Evolutionary conservation across 2,888 invertebrate species (phyloP), one percentile per base, ranked within the genome.

Genomic region (Cacoxenus indagator): DNA sequence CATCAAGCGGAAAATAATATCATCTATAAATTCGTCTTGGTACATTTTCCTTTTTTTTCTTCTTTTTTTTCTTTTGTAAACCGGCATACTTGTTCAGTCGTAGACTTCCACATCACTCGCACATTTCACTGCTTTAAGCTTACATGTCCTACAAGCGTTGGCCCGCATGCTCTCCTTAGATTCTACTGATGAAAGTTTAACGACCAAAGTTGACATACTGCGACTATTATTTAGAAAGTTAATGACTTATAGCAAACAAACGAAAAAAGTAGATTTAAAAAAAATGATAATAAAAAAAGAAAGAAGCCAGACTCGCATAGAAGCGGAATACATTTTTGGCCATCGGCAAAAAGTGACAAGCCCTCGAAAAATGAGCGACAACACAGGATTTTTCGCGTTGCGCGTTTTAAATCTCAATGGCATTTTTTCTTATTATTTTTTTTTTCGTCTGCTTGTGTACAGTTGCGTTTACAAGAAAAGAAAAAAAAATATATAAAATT

Each of bases 1-100:
- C 80, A 83, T 80, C 83, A 82, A 81, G 83, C 84, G 83, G 83
- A 81, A 81, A 81, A 81, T 81, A 81, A 81, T 81, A 81, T 83
- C 83, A 78, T 76, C 80, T 82, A 81, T 81, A 83, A 81, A 81
- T 81, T 81, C 75, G 51, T 22, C 22, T 9, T 51, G 9, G 19
- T 61, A 72, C 73, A 11, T 9, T 54, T 26, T 26, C 72, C 72
- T 72, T 76, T 76, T 73, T 45, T 76, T 76, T 69, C 70, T 69
- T 75, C 64, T 72, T 83, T 83, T 82, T 81, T 72, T 65, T 65
- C 31, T 43, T 43, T 43, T n/a, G n/a, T n/a, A n/a, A n/a, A n/a
- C n/a, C n/a, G n/a, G 45, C 11, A 11, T 43, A n/a, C 22, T 74
- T 67, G 37, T 71, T 51, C 65, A 46, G 64, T 57, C 46, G 17